phyloP scores from a whole-genome alignment of 2,113 vertebrate genomes.

The Acrocephalus kingi region DNA sequence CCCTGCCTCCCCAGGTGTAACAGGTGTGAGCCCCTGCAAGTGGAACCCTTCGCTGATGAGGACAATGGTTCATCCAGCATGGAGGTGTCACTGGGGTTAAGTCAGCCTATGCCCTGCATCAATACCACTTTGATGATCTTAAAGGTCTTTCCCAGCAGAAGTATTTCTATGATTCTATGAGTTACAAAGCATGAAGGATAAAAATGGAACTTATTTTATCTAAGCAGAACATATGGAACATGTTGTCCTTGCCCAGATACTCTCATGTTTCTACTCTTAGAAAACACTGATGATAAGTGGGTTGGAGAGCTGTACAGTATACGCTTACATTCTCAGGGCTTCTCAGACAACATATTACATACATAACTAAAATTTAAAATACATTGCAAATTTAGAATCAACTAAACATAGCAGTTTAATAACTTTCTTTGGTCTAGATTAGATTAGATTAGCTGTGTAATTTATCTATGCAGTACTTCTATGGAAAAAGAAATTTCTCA shows the following conservation, averaged over 20 bases:
- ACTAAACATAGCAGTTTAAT: background rate
- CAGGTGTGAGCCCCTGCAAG: background rate
- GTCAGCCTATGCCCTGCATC: background rate
- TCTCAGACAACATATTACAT: background rate
- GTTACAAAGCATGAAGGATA: background rate
- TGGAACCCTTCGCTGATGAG: accelerated
- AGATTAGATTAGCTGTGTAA: background rate
- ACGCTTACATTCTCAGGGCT: background rate
- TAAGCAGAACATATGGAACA: background rate
- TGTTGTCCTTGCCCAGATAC: background rate
- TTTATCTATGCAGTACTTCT: background rate
- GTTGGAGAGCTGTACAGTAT: background rate
- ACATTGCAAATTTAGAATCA: background rate
- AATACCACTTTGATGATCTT: background rate
- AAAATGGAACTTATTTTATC: background rate
- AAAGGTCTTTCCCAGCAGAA: background rate
- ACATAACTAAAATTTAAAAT: background rate
- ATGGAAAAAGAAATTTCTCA: background rate
- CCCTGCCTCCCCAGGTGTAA: background rate
- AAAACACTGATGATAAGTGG: background rate
- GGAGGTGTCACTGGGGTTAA: accelerated
- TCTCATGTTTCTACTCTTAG: background rate
- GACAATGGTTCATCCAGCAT: background rate
- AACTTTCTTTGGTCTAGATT: background rate
- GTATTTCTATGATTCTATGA: background rate